A percentile compares a stretch with the other conserved stretches of the same genome.
Evolutionary conservation across 2,113 vertebrate species (phyloP).

Genomic region (Dasypus novemcinctus): DNA sequence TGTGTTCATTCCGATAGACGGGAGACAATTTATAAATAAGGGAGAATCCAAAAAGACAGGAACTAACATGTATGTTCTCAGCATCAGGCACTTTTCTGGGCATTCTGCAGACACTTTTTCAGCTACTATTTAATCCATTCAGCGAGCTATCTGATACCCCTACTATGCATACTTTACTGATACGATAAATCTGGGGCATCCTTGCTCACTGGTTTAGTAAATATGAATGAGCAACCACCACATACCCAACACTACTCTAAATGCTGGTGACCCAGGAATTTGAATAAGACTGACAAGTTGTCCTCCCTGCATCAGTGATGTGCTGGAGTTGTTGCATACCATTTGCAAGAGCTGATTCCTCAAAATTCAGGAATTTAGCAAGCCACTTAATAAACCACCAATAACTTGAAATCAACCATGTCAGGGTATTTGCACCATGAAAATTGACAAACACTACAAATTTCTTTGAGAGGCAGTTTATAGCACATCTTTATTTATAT

Average conservation of each 20-base stretch:
- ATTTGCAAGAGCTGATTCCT: neutral
- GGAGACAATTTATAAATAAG: neutral
- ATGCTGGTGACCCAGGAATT: neutral
- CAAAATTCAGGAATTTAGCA: slow-evolving; percentile 15
- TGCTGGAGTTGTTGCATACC: neutral
- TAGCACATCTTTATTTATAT: neutral
- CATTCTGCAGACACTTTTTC: neutral
- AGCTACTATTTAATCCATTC: slow-evolving; percentile 1
- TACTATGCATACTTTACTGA: neutral
- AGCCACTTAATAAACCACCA: neutral
- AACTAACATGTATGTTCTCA: neutral
- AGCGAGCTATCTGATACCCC: neutral
- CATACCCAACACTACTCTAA: neutral
- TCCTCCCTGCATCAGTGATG: neutral
- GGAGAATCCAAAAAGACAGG: neutral
- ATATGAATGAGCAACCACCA: rapidly evolving
- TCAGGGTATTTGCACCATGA: neutral
- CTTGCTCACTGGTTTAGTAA: neutral
- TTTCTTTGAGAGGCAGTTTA: neutral
- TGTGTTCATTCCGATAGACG: neutral
- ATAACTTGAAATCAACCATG: neutral
- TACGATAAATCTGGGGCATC: neutral
- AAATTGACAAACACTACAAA: neutral
- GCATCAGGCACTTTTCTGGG: neutral
- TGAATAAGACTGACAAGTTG: neutral